Base-by-base conservation (phyloP, 2,888 invertebrate species). In the Cheilosia vulpina region DNA sequence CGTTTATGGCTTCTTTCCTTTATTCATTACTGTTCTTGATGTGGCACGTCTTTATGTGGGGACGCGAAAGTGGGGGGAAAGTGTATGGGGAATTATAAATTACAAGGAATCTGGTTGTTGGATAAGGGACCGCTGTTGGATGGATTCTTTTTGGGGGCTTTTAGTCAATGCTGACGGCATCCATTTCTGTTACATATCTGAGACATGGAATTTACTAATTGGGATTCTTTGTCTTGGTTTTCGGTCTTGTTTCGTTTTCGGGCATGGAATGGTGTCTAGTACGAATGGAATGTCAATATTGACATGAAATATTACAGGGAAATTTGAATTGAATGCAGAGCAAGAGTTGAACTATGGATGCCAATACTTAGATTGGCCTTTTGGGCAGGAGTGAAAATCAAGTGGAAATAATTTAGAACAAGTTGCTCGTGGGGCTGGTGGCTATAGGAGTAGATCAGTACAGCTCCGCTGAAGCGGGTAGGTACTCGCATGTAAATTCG, bases 1-100 rank as follows among this genome's bases (percentile, higher is more conserved):
- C 78, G 58, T 84, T 84, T 79, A 84, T 75, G 83, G 75, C 69
- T 84, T 69, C 69, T 27, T 84, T 83, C 65, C 79, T 79, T 83
- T 79, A 75, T 58, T 58, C 75, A 57, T 78, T 78, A 47, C 19
- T 79, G 47, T 79, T 75, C 31, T 77, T 73, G 17, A 47, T 47
- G 72, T 63, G 21, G 63, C 34, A 21, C 41, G 38, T 19, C 34
- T 3, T 45, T 19, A 34, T 50, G n/a, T 9, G 2, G 58, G 13
- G 47, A 34, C 15, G n/a, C 34, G 50, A 27, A 4, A 5, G 1
- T 24, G 24, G 27, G 41, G 60, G 55, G 55, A 3, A n/a, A 21
- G 21, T 38, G 7, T 24, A 50, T 11, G 55, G 52, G 75, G 52
- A 53, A 73, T 73, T 73, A 58, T 69, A 83, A 84, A 75, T 79